phyloP scores from a whole-genome alignment of 2,888 invertebrate species.

The Electrophaes corylata region DNA sequence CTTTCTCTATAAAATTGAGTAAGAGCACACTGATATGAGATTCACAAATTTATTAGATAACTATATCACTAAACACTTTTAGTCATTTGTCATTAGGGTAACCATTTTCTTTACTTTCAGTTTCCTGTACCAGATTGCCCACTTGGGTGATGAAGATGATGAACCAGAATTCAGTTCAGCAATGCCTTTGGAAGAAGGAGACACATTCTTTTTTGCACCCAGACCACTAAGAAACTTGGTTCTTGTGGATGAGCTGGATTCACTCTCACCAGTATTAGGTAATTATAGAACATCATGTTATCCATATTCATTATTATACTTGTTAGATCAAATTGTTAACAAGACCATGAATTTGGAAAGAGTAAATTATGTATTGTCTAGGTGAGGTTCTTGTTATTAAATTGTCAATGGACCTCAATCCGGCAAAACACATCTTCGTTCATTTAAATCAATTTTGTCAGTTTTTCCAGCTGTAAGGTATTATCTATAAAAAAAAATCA shows the following conservation, averaged over 20 bases:
- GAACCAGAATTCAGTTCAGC: conserved; percentile 99
- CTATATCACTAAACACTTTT: background rate
- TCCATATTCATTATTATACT: conserved; percentile 22
- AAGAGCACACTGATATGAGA: conserved; percentile 86
- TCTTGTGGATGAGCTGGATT: conserved; percentile 98
- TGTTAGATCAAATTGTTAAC: conserved; percentile 26
- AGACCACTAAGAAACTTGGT: conserved; percentile 96
- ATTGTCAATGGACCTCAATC: conserved; percentile 27
- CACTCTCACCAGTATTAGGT: conserved; percentile 96
- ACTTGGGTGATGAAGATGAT: conserved; percentile 99
- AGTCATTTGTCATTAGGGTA: background rate
- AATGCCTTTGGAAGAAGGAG: conserved; percentile 99
- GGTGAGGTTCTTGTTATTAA: conserved; percentile 27
- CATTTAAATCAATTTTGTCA: too few species aligned
- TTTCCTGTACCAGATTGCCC: conserved; percentile 99
- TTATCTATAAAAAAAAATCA: too few species aligned
- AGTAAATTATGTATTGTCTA: conserved; percentile 27
- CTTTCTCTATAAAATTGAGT: conserved; percentile 70
- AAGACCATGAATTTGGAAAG: conserved; percentile 28
- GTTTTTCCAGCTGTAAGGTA: too few species aligned
- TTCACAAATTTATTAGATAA: conserved; percentile 51
- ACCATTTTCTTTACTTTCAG: conserved; percentile 75
- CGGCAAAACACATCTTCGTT: conserved; percentile 23
- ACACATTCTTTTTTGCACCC: conserved; percentile 99
- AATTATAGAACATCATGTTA: conserved; percentile 38